Percentiles rank a stretch among this genome's conserved stretches.
Evolutionary conservation across 1,140 invertebrate species (phyloP).

Genomic region (Limonius californicus): DNA sequence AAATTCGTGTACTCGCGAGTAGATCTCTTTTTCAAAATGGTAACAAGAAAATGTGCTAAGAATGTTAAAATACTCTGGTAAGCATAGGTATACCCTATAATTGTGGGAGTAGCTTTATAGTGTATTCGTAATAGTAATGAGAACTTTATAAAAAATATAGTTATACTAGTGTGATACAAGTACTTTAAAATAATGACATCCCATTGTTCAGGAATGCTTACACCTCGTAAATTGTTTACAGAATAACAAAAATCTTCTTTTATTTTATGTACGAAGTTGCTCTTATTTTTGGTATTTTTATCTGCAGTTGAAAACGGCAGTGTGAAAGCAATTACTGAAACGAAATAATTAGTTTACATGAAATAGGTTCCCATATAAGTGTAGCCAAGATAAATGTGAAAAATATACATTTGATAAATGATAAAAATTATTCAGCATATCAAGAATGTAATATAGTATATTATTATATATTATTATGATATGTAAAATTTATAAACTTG

Average conservation of each 20-base stretch:
- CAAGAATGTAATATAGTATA: no score
- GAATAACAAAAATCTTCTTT: neutral
- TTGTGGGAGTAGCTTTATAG: neutral
- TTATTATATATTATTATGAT: no score
- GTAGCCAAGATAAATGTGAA: no score
- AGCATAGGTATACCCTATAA: neutral
- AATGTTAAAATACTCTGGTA: conserved; percentile 17
- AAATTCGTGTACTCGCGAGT: neutral
- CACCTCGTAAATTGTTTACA: neutral
- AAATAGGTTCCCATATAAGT: no score
- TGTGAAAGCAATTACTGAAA: conserved; percentile 10
- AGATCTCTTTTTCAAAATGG: neutral
- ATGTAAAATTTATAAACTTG: no score
- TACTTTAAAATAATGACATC: conserved; percentile 7
- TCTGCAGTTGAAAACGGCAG: neutral
- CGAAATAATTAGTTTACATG: no score
- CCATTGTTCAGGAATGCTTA: neutral
- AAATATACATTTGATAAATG: no score
- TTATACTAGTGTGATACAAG: neutral
- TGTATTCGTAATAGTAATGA: neutral
- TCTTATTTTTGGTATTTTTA: neutral
- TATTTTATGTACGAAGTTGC: neutral
- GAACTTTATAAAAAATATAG: conserved; percentile 19
- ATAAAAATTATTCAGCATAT: no score
- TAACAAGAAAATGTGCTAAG: neutral